Base-by-base conservation (phyloP, 2,797 vertebrate species). In the Vireo griseus region DNA sequence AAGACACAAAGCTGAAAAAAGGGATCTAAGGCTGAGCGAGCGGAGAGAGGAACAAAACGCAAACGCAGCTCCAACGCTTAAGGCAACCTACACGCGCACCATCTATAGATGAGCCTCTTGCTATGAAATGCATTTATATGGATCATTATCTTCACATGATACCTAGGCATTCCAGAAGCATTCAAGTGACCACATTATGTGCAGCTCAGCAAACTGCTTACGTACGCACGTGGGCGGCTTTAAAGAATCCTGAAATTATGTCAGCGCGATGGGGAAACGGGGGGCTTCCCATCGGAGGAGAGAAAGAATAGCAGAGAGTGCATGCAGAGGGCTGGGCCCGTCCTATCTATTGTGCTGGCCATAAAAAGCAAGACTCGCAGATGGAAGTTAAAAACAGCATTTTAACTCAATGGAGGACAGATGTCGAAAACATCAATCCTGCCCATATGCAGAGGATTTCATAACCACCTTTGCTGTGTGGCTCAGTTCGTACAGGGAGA, bases 141-240 rank as follows among this genome's bases (percentile, higher is more conserved):
- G 94, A 92, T 88, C 62, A 94, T 96, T 95, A 95, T 92, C 92
- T 94, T 94, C 85, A 93, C n/a, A 44, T 6, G 61, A 88, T 72
- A 93, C 35, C 65, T 81, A 79, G 76, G 63, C 82, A 72, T 86
- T 92, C 82, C 55, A 92, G 88, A 93, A 88, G 77, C 80, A 69
- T 75, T 95, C 67, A 78, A 92, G 87, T 78, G 76, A 93, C 84
- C 57, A 18, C 61, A 71, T 88, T 81, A 72, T 57, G 54, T n/a
- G 73, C 0, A 6, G 87, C 87, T 95, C 86, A 88, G 65, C 51
- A 84, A 92, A 76, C 16, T 55, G 50, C 91, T 91, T 94, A 55
- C 19, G 13, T 57, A 73, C 3, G 1, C 40, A 69, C 2, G 51
- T 59, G 66, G 82, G 95, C 67, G 68, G 85, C 82, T 91, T 96